Conservation (phyloP, 2,113 vertebrate species). For the Gadus chalcogrammus region DNA sequence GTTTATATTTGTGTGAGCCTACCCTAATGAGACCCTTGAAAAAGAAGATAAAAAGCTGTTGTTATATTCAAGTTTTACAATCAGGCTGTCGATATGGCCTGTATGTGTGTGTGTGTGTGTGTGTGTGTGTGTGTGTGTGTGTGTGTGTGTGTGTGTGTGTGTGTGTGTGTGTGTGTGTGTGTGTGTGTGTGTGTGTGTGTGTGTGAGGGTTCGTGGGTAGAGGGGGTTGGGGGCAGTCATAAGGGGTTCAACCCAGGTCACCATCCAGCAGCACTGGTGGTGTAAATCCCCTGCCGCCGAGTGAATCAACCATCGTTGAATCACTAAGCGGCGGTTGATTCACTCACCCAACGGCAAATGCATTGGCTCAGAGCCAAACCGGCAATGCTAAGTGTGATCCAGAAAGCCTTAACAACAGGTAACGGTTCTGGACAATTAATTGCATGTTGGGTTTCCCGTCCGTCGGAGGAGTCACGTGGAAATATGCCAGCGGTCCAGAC, state of each 20-base stretch:
- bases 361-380: slow-evolving; percentile 55
- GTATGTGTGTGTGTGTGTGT: not conserved
- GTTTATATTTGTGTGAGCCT: slow-evolving; percentile 19
- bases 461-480: not conserved
- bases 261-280: too few relatives aligned
- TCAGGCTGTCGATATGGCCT: too few relatives aligned
- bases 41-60: too few relatives aligned
- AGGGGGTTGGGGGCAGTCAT: not conserved
- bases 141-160: not conserved
- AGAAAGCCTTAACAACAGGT: too few relatives aligned
- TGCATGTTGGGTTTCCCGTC: slow-evolving; percentile 43
- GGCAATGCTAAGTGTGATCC: slow-evolving; percentile 32
- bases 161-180: slow-evolving; percentile 1
- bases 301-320: too few relatives aligned
- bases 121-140: slow-evolving; percentile 1
- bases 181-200: slow-evolving; percentile 1
- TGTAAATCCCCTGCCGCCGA: too few relatives aligned
- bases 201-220: not conserved
- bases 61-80: too few relatives aligned
- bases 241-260: not conserved
- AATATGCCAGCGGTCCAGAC: too few relatives aligned
- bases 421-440: slow-evolving; percentile 52
- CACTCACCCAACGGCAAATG: slow-evolving; percentile 31
- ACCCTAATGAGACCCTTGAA: slow-evolving; percentile 42
- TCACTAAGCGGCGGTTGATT: too few relatives aligned